phyloP scores from a whole-genome alignment of 2,797 vertebrate species.

The Tokudaia tokunoshimensis region DNA sequence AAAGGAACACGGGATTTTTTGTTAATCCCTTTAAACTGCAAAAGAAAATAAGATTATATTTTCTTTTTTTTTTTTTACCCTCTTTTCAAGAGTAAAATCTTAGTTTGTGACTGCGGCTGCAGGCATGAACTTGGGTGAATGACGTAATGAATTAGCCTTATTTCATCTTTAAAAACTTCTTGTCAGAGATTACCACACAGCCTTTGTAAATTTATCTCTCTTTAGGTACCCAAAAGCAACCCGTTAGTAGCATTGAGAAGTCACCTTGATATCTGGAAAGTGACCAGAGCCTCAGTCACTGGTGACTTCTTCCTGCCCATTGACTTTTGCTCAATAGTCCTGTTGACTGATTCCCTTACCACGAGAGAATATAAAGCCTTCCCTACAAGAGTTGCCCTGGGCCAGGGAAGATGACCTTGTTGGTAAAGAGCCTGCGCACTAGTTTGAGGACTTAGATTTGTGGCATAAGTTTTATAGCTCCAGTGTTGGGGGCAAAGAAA shows the following conservation, averaged over 20 bases:
- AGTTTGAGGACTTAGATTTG: background rate
- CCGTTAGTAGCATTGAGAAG: background rate
- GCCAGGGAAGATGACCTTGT: background rate
- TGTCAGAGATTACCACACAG: background rate
- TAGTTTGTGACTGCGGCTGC: background rate
- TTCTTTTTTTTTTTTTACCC: background rate
- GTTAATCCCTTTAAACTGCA: background rate
- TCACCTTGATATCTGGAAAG: background rate
- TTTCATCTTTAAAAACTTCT: background rate
- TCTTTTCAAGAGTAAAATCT: background rate
- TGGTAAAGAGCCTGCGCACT: background rate
- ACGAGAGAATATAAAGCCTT: background rate
- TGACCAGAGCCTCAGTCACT: background rate
- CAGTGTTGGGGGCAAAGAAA: too few species aligned
- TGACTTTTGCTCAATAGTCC: background rate
- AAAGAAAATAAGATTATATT: background rate
- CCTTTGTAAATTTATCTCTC: constrained; percentile 27
- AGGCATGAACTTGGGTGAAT: background rate
- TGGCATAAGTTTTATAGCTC: background rate
- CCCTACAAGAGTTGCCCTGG: background rate
- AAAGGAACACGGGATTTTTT: background rate
- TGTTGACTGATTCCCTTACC: background rate
- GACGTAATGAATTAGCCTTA: background rate
- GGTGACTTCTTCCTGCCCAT: background rate
- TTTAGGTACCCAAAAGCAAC: background rate